Evolutionary conservation across 2,797 vertebrate species (phyloP), one percentile per base, ranked within the genome.

Genomic region (Enteromius treurensis): DNA sequence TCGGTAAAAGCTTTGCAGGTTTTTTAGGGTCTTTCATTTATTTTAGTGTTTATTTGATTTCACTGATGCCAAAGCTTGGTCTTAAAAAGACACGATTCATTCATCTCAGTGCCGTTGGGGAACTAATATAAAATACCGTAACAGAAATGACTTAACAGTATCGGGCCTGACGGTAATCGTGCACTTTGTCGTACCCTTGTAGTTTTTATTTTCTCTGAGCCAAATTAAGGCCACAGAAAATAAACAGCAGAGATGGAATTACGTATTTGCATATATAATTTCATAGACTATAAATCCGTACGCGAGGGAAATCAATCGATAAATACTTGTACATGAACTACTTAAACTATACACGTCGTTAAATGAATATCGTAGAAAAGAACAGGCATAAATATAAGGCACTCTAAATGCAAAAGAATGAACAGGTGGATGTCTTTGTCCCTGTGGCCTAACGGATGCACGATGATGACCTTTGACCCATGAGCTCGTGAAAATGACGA

Each of bases 331-430:
- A 92, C 89, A 92, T 91, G 87, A 88, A 89, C 91, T 93, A 94
- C 87, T 92, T 79, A 89, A 93, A 93, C 86, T 90, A 92, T 93
- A 93, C 93, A 92, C 90, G 80, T 89, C 75, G 90, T 89, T 90
- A 94, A 93, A 94, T 92, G 91, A 95, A 92, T 88, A 88, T 93
- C 91, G 93, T 93, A 88, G 95, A 89, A 97, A 96, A 95, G 94
- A 97, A 96, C 94, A 98, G 97, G 96, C 96, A 97, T 97, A 97
- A 98, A 97, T 98, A 98, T 99, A 99, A 99, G 98, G 98, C 98
- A 99, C 98, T 99, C 96, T 99, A 99, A 97, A 99, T 98, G 97
- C 94, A 95, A 96, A 87, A 32, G 26, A 97, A 96, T 90, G 88
- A 95, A 95, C 94, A 94, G 73, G 81, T 71, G 81, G 60, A 85